Base-by-base conservation (phyloP, 35 echinoderm and acorn worm species). In the Chiridota heheva region DNA sequence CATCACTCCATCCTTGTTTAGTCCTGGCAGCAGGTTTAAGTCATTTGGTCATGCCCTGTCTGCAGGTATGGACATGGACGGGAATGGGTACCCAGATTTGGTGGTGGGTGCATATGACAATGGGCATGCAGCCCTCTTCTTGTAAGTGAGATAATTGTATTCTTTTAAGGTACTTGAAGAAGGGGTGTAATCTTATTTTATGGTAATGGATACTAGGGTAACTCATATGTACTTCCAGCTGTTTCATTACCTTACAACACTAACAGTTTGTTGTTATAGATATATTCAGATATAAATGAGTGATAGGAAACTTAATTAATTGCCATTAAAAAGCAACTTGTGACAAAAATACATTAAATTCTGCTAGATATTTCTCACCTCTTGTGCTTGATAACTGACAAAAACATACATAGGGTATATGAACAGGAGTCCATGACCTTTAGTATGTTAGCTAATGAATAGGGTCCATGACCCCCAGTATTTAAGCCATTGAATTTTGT, bases 21-120 rank as follows among this genome's bases (percentile, higher is more conserved):
- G n/a, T n/a, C n/a, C n/a, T n/a, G 53, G 17, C 7, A 24, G 43
- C 1, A 73, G 39, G 40, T 26, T 97, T 12, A 62, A 60, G 35
- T 88, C 89, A 10, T 91, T 97, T 61, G 94, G 94, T 27, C 81
- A 81, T 44, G 77, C 94, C 1, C 46, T 97, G 27, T 91, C 88
- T 33, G 94, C 79, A 32, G 68, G 43, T 7, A 63, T 97, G 8
- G 94, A 97, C 63, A 43, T 97, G 44, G 94, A 97, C 60, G 67
- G 51, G 3, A 97, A 97, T 60, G 74, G 81, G 25, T 97, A 97
- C 60, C 71, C 88, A 49, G 94, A 97, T 55, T 39, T 97, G 22
- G 84, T 70, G 0, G 37, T 97, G 29, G 94, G 94, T 32, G 70
- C 84, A 1, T 91, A 91, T 48, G 59, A 88, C 51, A 88, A 67